phyloP scores from a whole-genome alignment of 2,797 vertebrate genomes.

The Petrocephalus schoutedeni region DNA sequence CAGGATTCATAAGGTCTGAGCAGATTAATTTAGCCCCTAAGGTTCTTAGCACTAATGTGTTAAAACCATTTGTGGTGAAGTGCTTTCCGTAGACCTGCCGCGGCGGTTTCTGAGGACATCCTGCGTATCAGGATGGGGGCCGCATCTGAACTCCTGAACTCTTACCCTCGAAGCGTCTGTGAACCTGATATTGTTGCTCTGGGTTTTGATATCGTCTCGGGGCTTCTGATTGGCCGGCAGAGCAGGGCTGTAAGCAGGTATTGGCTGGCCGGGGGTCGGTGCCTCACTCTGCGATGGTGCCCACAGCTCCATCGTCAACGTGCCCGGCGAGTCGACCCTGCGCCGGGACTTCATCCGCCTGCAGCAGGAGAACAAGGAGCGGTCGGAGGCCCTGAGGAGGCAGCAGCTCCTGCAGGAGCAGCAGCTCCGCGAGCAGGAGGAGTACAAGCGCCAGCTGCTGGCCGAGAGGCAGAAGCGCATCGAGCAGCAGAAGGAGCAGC shows the following conservation, averaged over 20 bases:
- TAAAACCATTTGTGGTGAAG: not conserved
- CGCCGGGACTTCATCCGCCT: conserved; percentile 80
- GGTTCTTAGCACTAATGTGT: not conserved
- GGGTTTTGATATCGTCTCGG: not conserved
- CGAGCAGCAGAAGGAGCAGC: conserved; percentile 83
- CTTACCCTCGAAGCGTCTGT: not conserved
- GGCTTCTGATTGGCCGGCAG: not conserved
- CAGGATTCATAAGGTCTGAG: not conserved
- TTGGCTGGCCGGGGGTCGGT: not conserved
- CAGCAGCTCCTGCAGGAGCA: conserved; percentile 84
- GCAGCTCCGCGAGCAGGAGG: conserved; percentile 80
- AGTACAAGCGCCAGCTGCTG: conserved; percentile 80
- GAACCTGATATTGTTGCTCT: not conserved
- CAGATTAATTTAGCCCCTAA: not conserved
- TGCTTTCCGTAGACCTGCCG: not conserved
- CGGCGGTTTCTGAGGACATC: not conserved
- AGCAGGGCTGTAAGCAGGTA: not conserved
- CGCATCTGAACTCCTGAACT: not conserved
- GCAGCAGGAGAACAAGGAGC: conserved; percentile 87
- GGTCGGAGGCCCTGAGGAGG: conserved; percentile 77
- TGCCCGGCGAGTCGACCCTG: conserved; percentile 81
- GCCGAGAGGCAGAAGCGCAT: conserved; percentile 84
- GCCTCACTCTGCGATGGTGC: not conserved
- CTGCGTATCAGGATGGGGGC: not conserved
- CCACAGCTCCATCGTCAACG: conserved; percentile 79